Evolutionary conservation across 2,888 invertebrate species (phyloP), one percentile per base, ranked within the genome.

Genomic region (Epistrophe eligans): DNA sequence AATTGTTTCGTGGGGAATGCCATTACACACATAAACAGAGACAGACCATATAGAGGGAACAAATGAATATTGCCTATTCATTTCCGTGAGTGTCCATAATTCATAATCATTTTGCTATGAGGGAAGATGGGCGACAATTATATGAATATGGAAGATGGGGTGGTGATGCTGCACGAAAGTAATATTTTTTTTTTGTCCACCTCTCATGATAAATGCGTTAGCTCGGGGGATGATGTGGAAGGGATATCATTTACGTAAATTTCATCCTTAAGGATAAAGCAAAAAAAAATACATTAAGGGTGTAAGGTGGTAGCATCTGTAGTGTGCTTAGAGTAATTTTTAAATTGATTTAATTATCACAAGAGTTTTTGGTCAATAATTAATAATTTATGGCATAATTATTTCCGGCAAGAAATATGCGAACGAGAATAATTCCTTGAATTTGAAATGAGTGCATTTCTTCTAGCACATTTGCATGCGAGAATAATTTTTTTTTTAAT

Each of bases 311-410:
- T 28, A 79, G 64, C 76, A 66, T 64, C 79, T 79, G 79, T 72
- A 40, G 13, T 48, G n/a, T 28, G 52, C 70, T 79, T 50, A 38
- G 43, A 62, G 81, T 81, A 85, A 85, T 82, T 76, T 76, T 79
- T 67, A 72, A 83, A 82, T 74, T 83, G 87, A 87, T 82, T 87
- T 87, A 82, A 87, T 83, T 87, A 83, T 64, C 79, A 55, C 83
- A 58, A 79, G 79, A 66, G 79, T 79, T 87, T 76, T 87, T 62
- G 76, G 83, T 83, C 87, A 83, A 87, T 83, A 87, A 83, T 87
- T 87, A 79, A 55, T 83, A 87, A 87, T 87, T 87, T 87, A 87
- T 87, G 83, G 60, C 79, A 79, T 83, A 85, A 82, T 85, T 85
- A 79, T 74, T 74, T 73, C 28, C 35, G 24, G 24, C 50, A 71